Evolutionary conservation across 2,113 vertebrate genomes (phyloP), one percentile per base, ranked within the genome.

Genomic region (Vanacampus margaritifer): DNA sequence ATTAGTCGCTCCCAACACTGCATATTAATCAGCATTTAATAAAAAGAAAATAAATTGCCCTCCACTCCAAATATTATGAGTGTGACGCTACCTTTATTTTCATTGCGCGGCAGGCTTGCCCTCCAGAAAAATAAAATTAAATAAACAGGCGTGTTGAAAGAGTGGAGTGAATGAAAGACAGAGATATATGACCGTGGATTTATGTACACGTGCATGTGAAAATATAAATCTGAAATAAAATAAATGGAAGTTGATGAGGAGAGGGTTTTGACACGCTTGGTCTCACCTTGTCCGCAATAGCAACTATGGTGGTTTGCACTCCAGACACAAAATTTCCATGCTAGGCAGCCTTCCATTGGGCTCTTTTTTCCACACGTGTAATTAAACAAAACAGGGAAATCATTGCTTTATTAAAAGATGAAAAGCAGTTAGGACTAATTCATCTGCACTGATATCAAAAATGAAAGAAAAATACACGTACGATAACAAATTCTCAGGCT

Each of bases 1-100:
- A 94, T 94, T 94, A 93, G 92, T 91, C 91, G 93, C 91, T 57
- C 91, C 92, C 93, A 89, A 92, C 93, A 85, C 94, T 94, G 94
- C 94, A 95, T 95, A 96, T 96, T 96, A 97, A 96, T 95, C 92
- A 94, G 93, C 72, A 90, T 95, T 95, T 95, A 94, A 93, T 94
- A 95, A 94, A 95, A 96, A 90, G 92, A 95, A 95, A 95, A 95
- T 93, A 95, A 90, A 90, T 90, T 88, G 88, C 88, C 79, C 91
- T 93, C 95, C 94, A 95, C 92, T 92, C 90, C 89, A 94, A 96
- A 95, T 96, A 96, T 94, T 96, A 94, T 93, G 85, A 87, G 70
- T 88, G 84, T 77, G 85, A 91, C 84, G 82, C 83, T 89, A 79
- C 80, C 87, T 87, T 81, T 91, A 81, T 90, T 90, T 91, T 89